Percentiles rank a stretch among this genome's conserved stretches.
phyloP scores from a whole-genome alignment of 2,113 vertebrate genomes.

The Laterallus jamaicensis region DNA sequence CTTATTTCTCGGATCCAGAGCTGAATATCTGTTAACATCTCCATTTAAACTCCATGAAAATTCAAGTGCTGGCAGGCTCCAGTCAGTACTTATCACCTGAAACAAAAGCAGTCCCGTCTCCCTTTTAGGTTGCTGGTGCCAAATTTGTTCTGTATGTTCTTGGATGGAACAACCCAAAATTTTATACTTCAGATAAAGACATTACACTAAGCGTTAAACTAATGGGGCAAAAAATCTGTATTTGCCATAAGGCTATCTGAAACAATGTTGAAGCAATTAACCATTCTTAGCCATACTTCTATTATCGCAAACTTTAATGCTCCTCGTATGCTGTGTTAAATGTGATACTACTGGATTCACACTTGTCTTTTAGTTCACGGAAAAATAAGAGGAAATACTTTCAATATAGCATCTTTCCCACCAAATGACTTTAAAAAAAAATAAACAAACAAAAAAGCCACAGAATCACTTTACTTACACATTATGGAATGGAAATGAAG shows the following conservation, averaged over 20 bases:
- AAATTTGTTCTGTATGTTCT: not conserved
- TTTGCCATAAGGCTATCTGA: not conserved
- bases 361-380: not conserved
- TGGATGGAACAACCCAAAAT: not conserved
- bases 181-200: not conserved
- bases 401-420: not conserved
- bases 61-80: not conserved
- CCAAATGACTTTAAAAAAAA: not conserved
- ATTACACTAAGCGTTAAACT: not conserved
- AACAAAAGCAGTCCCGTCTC: not conserved
- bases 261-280: not conserved
- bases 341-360: not conserved
- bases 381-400: not conserved
- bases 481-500: not conserved
- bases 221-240: not conserved
- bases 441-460: not conserved
- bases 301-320: not conserved
- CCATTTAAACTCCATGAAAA: conserved; percentile 53
- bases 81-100: not conserved
- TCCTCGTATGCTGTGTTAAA: not conserved
- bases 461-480: not conserved
- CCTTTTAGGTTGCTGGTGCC: not conserved
- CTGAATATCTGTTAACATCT: conserved; percentile 38
- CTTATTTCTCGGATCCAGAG: not conserved
- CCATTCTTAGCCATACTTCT: not conserved